A percentile compares a stretch with the other conserved stretches of the same genome.
These are phyloP conservation scores for Corynorhinus townsendii DNA, from an alignment of 2,113 vertebrate genomes.

Conservation along the genomic window DNA sequence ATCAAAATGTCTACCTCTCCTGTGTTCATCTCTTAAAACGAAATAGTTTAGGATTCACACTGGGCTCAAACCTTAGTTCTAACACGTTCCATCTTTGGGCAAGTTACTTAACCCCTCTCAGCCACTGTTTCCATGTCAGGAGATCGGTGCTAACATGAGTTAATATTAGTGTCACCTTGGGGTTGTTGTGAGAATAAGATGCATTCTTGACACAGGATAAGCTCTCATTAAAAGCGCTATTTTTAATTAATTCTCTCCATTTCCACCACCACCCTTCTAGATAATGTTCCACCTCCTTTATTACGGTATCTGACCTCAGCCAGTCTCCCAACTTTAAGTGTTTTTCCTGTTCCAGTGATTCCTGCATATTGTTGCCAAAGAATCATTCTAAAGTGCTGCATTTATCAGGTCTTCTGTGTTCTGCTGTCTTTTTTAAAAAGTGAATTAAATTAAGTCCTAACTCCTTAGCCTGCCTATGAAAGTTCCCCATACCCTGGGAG, in stretches of 20 bases:
- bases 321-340: background rate
- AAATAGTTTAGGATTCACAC: background rate
- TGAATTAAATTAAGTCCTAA: constrained; percentile 25
- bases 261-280: background rate
- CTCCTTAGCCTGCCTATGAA: background rate
- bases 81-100: background rate
- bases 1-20: background rate
- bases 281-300: background rate
- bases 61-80: background rate
- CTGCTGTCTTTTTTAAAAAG: background rate
- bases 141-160: background rate
- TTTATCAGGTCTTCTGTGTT: background rate
- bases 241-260: background rate
- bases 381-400: background rate
- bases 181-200: background rate
- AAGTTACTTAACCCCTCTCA: background rate
- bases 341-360: background rate
- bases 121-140: background rate
- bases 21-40: background rate
- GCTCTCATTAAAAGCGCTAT: background rate
- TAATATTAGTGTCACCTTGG: background rate
- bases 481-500: background rate
- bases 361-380: background rate
- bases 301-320: background rate
- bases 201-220: background rate